phyloP scores from a whole-genome alignment of 1,140 invertebrate species.

The Drosophila sturtevanti region DNA sequence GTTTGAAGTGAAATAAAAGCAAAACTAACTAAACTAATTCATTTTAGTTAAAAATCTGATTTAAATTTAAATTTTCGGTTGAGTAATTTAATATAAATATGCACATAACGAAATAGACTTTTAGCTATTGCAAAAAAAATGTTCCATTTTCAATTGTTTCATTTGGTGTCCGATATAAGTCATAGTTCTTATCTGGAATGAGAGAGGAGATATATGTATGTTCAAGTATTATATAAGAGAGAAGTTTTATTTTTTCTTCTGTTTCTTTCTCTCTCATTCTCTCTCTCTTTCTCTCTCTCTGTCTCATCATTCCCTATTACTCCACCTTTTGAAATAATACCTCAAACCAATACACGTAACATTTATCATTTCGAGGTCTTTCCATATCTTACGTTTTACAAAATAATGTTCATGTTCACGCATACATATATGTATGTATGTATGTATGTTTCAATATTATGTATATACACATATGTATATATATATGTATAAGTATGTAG shows the following conservation, averaged over 20 bases:
- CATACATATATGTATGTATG: not conserved
- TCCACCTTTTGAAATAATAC: not conserved
- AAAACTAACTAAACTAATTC: too few species aligned
- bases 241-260: too few species aligned
- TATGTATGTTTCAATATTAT: too few species aligned
- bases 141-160: conserved; percentile 3
- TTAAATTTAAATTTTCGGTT: too few species aligned
- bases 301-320: not conserved
- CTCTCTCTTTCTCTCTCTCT: not conserved
- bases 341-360: not conserved
- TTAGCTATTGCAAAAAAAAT: too few species aligned
- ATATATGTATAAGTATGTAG: not conserved
- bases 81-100: not conserved
- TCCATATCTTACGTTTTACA: not conserved
- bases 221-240: not conserved
- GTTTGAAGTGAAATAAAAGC: not conserved
- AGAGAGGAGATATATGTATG: not conserved
- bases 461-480: not conserved
- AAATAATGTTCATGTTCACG: not conserved
- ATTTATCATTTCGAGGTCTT: not conserved
- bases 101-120: too few species aligned
- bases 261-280: too few species aligned
- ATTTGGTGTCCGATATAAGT: not conserved
- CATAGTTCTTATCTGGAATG: not conserved
- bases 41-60: too few species aligned